Evolutionary conservation across 2,797 vertebrate genomes (phyloP).

Genomic region (Myotis vivesi): DNA sequence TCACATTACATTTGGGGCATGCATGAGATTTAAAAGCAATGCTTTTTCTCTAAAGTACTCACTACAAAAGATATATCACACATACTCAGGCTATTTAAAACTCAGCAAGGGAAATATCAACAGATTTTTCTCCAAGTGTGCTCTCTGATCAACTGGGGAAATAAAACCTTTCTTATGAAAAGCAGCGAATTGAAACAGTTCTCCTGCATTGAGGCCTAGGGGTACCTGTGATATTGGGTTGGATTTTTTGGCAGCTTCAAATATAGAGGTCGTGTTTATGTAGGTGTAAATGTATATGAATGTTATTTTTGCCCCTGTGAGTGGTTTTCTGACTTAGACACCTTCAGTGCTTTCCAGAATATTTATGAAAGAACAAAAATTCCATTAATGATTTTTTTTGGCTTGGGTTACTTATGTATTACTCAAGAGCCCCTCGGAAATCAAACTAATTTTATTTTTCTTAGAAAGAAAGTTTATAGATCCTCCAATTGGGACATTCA

Average conservation of each 20-base stretch:
- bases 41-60: constrained; percentile 76
- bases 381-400: neutral
- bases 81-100: constrained; percentile 79
- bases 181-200: constrained; percentile 71
- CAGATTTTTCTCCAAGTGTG: constrained; percentile 65
- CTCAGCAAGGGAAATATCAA: constrained; percentile 77
- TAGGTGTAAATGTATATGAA: constrained; percentile 7
- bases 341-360: constrained; percentile 46
- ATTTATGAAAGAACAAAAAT: constrained; percentile 1
- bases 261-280: constrained; percentile 49
- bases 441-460: neutral
- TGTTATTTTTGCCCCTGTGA: constrained; percentile 59
- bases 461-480: neutral
- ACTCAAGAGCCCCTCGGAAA: constrained; percentile 15
- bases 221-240: constrained; percentile 58
- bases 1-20: constrained; percentile 71
- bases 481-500: neutral
- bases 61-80: constrained; percentile 80
- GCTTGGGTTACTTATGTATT: neutral
- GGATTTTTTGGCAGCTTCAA: constrained; percentile 68
- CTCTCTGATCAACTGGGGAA: constrained; percentile 72
- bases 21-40: constrained; percentile 68
- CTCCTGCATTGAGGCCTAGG: constrained; percentile 62
- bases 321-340: constrained; percentile 42
- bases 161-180: constrained; percentile 76